Percentiles rank a stretch among this genome's conserved stretches.
These are phyloP conservation scores for Zingel zingel DNA, from an alignment of 2,113 vertebrate species.

Conservation along the genomic window DNA sequence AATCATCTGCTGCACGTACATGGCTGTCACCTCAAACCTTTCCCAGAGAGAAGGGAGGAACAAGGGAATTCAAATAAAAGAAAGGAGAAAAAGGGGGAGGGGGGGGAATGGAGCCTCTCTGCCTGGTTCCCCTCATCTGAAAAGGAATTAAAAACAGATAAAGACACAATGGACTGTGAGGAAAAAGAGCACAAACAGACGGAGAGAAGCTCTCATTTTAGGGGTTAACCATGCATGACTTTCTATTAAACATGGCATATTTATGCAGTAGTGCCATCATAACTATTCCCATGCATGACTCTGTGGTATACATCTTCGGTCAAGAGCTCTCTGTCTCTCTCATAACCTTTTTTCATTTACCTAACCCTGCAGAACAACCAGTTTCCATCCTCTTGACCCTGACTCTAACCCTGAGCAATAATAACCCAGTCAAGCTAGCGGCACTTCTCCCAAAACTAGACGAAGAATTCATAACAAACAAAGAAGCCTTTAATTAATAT, in stretches of 20 bases:
- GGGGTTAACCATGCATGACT: conserved; percentile 46
- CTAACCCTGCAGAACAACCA: conserved; percentile 60
- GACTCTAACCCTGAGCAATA: conserved; percentile 53
- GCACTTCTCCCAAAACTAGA: conserved; percentile 48
- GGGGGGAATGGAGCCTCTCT: conserved; percentile 17
- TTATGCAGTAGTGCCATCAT: conserved; percentile 41
- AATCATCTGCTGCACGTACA: conserved; percentile 57
- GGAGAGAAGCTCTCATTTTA: conserved; percentile 6
- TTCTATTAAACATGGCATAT: conserved; percentile 32
- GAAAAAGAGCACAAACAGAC: conserved; percentile 24
- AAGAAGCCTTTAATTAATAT: conserved; percentile 76
- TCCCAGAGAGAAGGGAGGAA: conserved; percentile 29
- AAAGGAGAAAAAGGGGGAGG: background rate
- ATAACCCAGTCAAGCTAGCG: conserved; percentile 26
- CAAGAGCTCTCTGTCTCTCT: conserved; percentile 41
- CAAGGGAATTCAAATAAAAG: conserved; percentile 35
- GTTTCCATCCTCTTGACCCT: conserved; percentile 62
- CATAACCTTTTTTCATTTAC: conserved; percentile 67
- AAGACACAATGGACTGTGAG: conserved; percentile 7
- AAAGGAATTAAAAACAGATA: conserved; percentile 65
- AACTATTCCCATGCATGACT: conserved; percentile 55
- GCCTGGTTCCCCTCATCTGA: conserved; percentile 55
- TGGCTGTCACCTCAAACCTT: conserved; percentile 52
- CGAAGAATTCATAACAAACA: conserved; percentile 67
- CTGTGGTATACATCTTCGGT: conserved; percentile 27